These are phyloP conservation scores for Amphipoea oculea DNA, from an alignment of 2,888 invertebrate genomes.

Conservation along the genomic window DNA sequence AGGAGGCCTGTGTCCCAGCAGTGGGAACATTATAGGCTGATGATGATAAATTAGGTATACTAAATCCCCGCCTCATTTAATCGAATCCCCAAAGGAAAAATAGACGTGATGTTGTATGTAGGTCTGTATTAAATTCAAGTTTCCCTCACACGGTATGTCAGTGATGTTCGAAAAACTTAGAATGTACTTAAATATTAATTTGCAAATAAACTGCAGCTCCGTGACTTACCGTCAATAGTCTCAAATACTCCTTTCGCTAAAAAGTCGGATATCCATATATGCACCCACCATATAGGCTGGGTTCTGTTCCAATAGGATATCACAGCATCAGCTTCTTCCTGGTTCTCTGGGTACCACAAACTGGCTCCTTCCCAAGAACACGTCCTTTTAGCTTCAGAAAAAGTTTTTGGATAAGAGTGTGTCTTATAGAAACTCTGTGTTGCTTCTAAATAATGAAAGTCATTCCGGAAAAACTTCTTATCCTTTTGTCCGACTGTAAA, in stretches of 20 bases:
- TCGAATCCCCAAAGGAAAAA: background rate
- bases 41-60: background rate
- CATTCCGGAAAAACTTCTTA: constrained; percentile 38
- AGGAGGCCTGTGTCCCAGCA: too few species aligned
- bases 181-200: background rate
- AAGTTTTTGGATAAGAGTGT: constrained; percentile 15
- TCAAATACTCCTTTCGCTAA: constrained; percentile 17
- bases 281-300: constrained; percentile 26
- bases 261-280: constrained; percentile 13
- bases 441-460: constrained; percentile 28
- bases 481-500: constrained; percentile 24
- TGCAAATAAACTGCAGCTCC: background rate
- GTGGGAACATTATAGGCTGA: too few species aligned
- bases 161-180: background rate
- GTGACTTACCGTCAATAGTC: constrained; percentile 33
- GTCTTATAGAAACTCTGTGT: constrained; percentile 39
- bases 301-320: constrained; percentile 38
- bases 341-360: constrained; percentile 34
- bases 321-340: constrained; percentile 34
- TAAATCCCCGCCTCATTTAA: background rate
- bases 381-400: constrained; percentile 28
- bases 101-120: background rate
- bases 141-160: too few species aligned
- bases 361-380: constrained; percentile 40
- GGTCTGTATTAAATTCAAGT: too few species aligned